Evolutionary conservation across 2,113 vertebrate species (phyloP).

Genomic region (Peromyscus leucopus): DNA sequence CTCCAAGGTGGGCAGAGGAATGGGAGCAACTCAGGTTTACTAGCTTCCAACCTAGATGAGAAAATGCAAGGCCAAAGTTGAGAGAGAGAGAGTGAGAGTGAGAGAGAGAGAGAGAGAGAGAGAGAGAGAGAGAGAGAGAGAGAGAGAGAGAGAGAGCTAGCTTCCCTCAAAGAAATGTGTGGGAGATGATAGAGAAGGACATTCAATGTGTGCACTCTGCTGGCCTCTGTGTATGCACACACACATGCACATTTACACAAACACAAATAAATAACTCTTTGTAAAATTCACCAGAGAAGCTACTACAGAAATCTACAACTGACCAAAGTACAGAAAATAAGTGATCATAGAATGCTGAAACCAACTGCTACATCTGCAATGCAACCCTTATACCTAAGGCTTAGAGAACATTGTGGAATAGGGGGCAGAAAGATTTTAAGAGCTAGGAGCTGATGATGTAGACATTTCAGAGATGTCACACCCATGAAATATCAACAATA

Average conservation of each 20-base stretch:
- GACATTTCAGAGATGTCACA: neutral
- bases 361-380: too few relatives aligned
- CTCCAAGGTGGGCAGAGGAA: neutral
- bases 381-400: too few relatives aligned
- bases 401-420: neutral
- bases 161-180: neutral
- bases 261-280: neutral
- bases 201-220: neutral
- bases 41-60: neutral
- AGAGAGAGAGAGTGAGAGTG: neutral
- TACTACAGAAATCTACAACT: neutral
- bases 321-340: neutral
- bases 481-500: neutral
- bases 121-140: neutral
- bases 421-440: neutral
- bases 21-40: neutral
- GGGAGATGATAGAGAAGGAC: neutral
- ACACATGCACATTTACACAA: neutral
- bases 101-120: neutral
- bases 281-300: neutral
- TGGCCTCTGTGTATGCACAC: neutral
- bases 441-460: neutral
- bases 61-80: neutral
- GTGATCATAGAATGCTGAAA: neutral
- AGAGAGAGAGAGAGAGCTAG: neutral